Percentiles rank a stretch among this genome's conserved stretches.
These are phyloP conservation scores for Oxyteleia sp. DNA, from an alignment of 2,888 invertebrate species.

Conservation along the genomic window DNA sequence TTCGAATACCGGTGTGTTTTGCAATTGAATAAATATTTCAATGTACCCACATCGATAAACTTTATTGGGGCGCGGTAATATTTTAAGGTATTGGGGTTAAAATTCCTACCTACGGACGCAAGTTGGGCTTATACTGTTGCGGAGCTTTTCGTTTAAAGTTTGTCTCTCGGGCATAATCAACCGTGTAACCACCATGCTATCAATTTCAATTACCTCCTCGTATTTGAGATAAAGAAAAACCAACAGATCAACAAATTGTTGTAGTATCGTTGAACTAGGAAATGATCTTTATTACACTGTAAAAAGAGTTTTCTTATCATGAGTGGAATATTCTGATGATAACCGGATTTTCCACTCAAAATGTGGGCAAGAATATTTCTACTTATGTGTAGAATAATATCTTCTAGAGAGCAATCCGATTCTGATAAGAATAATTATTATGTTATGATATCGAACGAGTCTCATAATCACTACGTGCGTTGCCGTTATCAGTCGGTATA, in stretches of 20 bases:
- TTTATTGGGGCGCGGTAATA: conserved; percentile 37
- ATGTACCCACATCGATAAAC: conserved; percentile 34
- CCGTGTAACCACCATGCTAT: conserved; percentile 55
- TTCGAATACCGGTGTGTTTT: conserved; percentile 31
- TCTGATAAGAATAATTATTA: too few species aligned
- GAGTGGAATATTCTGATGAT: too few species aligned
- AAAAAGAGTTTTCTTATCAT: too few species aligned
- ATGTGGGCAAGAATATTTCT: too few species aligned
- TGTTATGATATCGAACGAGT: too few species aligned
- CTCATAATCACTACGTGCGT: too few species aligned
- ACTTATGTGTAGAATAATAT: too few species aligned
- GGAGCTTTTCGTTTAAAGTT: conserved; percentile 42
- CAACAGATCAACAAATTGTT: conserved; percentile 60
- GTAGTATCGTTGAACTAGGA: conserved; percentile 24
- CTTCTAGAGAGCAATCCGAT: too few species aligned
- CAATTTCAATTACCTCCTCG: conserved; percentile 65
- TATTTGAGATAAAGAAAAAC: conserved; percentile 60
- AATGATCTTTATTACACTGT: conserved; percentile 58
- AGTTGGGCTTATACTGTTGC: conserved; percentile 25
- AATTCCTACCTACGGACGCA: conserved; percentile 51
- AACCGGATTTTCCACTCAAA: too few species aligned
- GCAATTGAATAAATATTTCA: conserved; percentile 60
- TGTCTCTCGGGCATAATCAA: conserved; percentile 64
- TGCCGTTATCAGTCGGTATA: too few species aligned
- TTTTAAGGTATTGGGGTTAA: conserved; percentile 54